Evolutionary conservation across 2,113 vertebrate species (phyloP).

Genomic region (Osmerus eperlanus): DNA sequence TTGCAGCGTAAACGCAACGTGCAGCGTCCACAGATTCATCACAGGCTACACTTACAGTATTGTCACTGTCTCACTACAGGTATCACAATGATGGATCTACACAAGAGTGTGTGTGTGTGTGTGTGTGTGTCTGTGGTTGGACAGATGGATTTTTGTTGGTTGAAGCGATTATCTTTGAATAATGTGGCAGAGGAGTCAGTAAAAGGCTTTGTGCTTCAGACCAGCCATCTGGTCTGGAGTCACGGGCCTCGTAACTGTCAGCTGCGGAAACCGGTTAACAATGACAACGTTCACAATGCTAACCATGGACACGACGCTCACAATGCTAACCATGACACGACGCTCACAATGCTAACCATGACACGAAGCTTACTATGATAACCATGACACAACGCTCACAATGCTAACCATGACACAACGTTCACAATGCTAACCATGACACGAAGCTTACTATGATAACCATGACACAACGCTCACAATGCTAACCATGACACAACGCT

Average conservation of each 20-base stretch:
- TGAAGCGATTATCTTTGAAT: constrained; percentile 61
- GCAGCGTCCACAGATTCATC: constrained; percentile 48
- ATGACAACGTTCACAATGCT: constrained; percentile 1
- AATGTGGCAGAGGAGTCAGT: constrained; percentile 53
- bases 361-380: too few species aligned
- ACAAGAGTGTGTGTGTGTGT: not conserved
- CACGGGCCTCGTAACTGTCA: constrained; percentile 30
- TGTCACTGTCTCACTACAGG: constrained; percentile 61
- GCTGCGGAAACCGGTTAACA: constrained; percentile 36
- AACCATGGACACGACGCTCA: not conserved
- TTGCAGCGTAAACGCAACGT: constrained; percentile 36
- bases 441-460: too few species aligned
- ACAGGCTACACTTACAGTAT: constrained; percentile 44
- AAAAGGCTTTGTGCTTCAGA: constrained; percentile 49
- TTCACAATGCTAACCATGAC: too few species aligned
- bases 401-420: too few species aligned
- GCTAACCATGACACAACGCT: too few species aligned
- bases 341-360: too few species aligned
- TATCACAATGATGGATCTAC: constrained; percentile 60
- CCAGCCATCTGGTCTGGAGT: constrained; percentile 54
- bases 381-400: too few species aligned
- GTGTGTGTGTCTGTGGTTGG: constrained; percentile 23
- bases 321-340: not conserved
- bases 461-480: too few species aligned
- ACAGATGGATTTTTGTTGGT: constrained; percentile 64